Percentiles rank a stretch among this genome's conserved stretches.
Conservation (phyloP, 2,888 invertebrate genomes). For the Ecliptopera silaceata region DNA sequence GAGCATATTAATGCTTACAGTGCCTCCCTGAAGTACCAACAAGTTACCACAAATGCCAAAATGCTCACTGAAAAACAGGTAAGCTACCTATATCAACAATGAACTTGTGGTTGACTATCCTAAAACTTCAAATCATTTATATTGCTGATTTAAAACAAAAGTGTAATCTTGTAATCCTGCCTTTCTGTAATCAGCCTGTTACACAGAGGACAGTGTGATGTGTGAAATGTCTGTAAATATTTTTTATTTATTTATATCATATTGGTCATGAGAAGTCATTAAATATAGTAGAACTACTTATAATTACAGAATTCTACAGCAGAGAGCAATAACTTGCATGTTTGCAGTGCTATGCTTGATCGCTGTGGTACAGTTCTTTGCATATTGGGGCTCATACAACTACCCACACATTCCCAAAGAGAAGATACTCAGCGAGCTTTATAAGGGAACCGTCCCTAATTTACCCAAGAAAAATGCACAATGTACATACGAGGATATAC, state of each 20-base stretch:
- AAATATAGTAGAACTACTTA: background rate
- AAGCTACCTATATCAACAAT: background rate
- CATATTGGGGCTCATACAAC: constrained; percentile 50
- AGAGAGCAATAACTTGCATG: constrained; percentile 49
- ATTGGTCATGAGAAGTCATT: too few relatives aligned
- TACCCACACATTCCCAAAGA: constrained; percentile 54
- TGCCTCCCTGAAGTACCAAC: background rate
- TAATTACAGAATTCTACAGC: constrained; percentile 46
- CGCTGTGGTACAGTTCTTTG: constrained; percentile 51
- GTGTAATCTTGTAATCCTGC: too few relatives aligned
- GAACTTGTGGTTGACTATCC: too few relatives aligned
- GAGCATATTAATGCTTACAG: background rate
- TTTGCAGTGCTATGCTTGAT: constrained; percentile 43
- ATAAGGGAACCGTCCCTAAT: constrained; percentile 44
- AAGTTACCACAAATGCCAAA: constrained; percentile 53
- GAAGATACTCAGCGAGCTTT: constrained; percentile 48
- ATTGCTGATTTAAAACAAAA: too few relatives aligned
- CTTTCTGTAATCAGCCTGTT: background rate
- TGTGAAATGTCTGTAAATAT: background rate
- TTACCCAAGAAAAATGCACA: constrained; percentile 46
- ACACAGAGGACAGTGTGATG: too few relatives aligned
- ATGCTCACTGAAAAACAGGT: constrained; percentile 48
- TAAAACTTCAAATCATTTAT: too few relatives aligned
- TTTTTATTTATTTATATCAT: too few relatives aligned
- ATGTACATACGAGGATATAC: constrained; percentile 62